phyloP scores from a whole-genome alignment of 2,888 invertebrate genomes.

The Yponomeuta evonymella region DNA sequence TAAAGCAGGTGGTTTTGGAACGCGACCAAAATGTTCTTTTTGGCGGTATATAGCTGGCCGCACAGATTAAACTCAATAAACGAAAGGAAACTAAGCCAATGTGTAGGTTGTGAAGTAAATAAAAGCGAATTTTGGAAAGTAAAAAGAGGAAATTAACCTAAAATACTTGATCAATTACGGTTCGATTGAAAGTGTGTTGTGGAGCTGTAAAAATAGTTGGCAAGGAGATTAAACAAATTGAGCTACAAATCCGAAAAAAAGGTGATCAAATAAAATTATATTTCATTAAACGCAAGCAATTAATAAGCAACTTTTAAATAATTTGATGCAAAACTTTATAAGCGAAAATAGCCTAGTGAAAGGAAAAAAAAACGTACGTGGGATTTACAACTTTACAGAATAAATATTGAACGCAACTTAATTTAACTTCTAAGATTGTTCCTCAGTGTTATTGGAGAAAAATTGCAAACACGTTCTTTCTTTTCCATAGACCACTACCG shows the following conservation, averaged over 20 bases:
- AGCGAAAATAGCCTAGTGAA: too few relatives aligned
- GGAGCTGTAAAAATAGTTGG: not conserved
- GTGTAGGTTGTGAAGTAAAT: not conserved
- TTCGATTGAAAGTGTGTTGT: not conserved
- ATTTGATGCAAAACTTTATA: too few relatives aligned
- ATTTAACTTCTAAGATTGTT: too few relatives aligned
- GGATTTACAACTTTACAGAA: too few relatives aligned
- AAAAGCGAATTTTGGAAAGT: not conserved
- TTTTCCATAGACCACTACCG: slow-evolving; percentile 36
- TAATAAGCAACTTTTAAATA: not conserved
- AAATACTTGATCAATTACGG: not conserved
- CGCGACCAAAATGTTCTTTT: not conserved
- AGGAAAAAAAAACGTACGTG: too few relatives aligned
- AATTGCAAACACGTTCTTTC: slow-evolving; percentile 23
- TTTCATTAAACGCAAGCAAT: not conserved
- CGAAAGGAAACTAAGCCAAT: not conserved
- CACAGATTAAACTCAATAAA: not conserved
- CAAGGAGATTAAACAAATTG: not conserved
- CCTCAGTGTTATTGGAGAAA: not conserved
- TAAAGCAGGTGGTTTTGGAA: not conserved
- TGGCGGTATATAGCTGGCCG: not conserved
- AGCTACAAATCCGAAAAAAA: not conserved
- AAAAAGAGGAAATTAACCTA: not conserved
- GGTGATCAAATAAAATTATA: not conserved
- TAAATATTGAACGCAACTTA: too few relatives aligned